Conservation (phyloP, 2,888 invertebrate genomes). For the Melolontha melolontha region DNA sequence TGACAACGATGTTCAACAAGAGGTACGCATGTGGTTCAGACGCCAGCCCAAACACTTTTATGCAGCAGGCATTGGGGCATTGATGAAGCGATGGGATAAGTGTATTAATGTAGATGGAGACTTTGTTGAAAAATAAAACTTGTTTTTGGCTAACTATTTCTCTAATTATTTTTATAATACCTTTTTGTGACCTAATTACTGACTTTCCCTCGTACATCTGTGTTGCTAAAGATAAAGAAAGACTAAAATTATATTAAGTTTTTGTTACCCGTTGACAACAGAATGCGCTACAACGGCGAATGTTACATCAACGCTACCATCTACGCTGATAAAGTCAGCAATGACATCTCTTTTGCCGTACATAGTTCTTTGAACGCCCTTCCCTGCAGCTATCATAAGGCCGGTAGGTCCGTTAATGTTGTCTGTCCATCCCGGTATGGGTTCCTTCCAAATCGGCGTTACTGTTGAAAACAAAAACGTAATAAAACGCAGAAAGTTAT, state of each 20-base stretch:
- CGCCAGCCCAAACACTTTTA: too few relatives aligned
- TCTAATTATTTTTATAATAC: too few relatives aligned
- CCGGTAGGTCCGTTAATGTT: slow-evolving; percentile 95
- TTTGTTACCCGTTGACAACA: slow-evolving; percentile 67
- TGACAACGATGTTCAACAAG: too few relatives aligned
- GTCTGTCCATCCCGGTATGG: slow-evolving; percentile 91
- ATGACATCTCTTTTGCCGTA: slow-evolving; percentile 82
- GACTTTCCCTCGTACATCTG: too few relatives aligned
- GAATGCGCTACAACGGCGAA: slow-evolving; percentile 66
- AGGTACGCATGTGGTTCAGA: too few relatives aligned
- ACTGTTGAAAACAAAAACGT: slow-evolving; percentile 68
- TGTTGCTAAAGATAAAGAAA: too few relatives aligned
- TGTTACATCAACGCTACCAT: slow-evolving; percentile 81
- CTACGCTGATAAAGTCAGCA: slow-evolving; percentile 85
- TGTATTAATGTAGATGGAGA: too few relatives aligned
- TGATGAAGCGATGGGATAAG: too few relatives aligned
- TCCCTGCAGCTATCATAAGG: slow-evolving; percentile 83
- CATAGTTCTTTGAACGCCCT: slow-evolving; percentile 91
- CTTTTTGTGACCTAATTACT: too few relatives aligned
- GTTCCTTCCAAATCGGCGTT: slow-evolving; percentile 88
- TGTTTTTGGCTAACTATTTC: too few relatives aligned
- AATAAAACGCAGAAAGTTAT: not conserved
- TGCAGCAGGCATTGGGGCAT: too few relatives aligned
- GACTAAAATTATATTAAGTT: slow-evolving; percentile 49
- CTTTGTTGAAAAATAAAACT: too few relatives aligned